phyloP scores from a whole-genome alignment of 2,113 vertebrate species.

The Sitta europaea region DNA sequence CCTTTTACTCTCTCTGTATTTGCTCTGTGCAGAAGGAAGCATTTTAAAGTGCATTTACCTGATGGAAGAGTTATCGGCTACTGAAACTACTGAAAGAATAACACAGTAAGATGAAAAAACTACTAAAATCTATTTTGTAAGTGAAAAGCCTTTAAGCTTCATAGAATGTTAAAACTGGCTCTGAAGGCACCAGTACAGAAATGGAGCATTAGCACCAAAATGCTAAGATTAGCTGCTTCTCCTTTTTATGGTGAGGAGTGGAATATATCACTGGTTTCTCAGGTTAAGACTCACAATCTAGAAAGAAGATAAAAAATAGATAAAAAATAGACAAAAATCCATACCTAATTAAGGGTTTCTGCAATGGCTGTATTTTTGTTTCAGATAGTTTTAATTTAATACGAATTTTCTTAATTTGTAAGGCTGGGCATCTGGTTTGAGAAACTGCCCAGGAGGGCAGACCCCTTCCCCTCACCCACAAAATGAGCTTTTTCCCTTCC shows the following conservation, averaged over 20 bases:
- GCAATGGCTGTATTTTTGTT: neutral
- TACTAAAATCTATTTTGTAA: neutral
- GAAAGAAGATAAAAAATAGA: neutral
- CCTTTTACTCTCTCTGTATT: neutral
- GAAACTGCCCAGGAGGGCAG: neutral
- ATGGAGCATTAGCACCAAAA: neutral
- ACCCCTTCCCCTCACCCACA: neutral
- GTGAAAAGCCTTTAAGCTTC: conserved; percentile 15
- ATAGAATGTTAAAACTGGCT: neutral
- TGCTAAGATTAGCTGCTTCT: neutral
- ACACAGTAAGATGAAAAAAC: neutral
- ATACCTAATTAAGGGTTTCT: neutral
- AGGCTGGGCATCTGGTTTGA: neutral
- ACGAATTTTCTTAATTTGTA: neutral
- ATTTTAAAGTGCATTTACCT: neutral
- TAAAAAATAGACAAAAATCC: neutral
- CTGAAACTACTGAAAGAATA: conserved; percentile 11
- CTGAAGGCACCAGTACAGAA: neutral
- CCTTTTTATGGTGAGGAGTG: neutral
- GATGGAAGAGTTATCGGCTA: neutral
- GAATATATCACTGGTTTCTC: neutral
- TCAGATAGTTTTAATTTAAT: neutral
- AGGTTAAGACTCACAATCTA: neutral
- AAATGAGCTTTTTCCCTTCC: rapidly evolving
- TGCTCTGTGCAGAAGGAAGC: neutral